A percentile compares a stretch with the other conserved stretches of the same genome.
phyloP scores from a whole-genome alignment of 1,140 invertebrate genomes.

The Drosophila sulfurigaster region DNA sequence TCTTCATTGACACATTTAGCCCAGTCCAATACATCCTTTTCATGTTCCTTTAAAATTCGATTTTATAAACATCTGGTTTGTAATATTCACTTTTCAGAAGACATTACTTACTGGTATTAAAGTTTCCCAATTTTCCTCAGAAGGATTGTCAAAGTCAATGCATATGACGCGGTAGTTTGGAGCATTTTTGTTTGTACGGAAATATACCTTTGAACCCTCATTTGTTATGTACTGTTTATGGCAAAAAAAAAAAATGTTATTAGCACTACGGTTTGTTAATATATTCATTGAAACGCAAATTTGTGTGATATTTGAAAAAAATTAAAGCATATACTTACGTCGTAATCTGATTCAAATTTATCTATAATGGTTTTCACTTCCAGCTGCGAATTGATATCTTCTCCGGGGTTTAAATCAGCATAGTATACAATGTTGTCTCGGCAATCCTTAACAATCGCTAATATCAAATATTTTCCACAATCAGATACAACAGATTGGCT shows the following conservation, averaged over 20 bases:
- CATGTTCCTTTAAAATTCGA: constrained; percentile 88
- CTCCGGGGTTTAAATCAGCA: constrained; percentile 90
- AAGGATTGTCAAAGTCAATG: constrained; percentile 94
- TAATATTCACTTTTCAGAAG: neutral
- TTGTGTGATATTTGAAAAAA: neutral
- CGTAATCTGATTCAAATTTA: constrained; percentile 97
- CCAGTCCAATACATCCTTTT: constrained; percentile 95
- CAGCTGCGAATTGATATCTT: constrained; percentile 88
- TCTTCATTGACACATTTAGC: constrained; percentile 92
- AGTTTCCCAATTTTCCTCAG: constrained; percentile 92
- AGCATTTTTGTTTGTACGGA: constrained; percentile 97
- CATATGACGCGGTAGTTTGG: constrained; percentile 95
- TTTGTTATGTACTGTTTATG: constrained; percentile 94
- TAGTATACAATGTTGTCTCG: constrained; percentile 95
- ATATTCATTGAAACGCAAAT: too few relatives aligned
- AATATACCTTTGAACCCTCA: constrained; percentile 92
- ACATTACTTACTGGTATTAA: constrained; percentile 88
- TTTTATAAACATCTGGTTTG: neutral
- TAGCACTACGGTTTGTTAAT: too few relatives aligned
- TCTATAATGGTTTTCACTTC: constrained; percentile 91
- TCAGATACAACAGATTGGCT: constrained; percentile 91
- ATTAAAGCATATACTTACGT: constrained; percentile 87
- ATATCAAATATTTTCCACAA: constrained; percentile 95
- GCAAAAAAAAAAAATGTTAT: constrained; percentile 35
- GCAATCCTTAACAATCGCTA: constrained; percentile 92